Evolutionary conservation across 2,888 invertebrate species (phyloP).

Genomic region (Apantesis nais): DNA sequence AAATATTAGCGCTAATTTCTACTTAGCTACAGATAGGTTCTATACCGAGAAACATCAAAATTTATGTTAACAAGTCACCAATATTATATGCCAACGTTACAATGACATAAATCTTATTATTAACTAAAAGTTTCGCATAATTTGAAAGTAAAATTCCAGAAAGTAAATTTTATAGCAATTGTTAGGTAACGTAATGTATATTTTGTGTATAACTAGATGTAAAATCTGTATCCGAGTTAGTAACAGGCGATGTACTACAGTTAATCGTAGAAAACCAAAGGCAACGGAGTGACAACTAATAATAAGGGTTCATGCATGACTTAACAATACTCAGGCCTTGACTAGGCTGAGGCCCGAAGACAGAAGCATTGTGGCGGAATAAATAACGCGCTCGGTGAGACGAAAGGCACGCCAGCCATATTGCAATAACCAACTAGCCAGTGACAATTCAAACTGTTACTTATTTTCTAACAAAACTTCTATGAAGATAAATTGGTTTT

Average conservation of each 20-base stretch:
- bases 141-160: not conserved
- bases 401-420: conserved; percentile 34
- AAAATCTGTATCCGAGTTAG: not conserved
- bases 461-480: conserved; percentile 5
- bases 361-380: conserved; percentile 57
- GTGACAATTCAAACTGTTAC: conserved; percentile 3
- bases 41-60: not conserved
- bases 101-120: not conserved
- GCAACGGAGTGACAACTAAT: conserved; percentile 59
- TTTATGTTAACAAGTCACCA: not conserved
- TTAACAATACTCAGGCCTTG: conserved; percentile 49
- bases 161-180: not conserved
- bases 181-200: not conserved
- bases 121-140: not conserved
- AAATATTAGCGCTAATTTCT: not conserved
- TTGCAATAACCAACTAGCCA: conserved; percentile 22
- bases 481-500: conserved; percentile 16
- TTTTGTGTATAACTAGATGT: not conserved
- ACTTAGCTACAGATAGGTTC: too few relatives aligned
- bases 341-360: conserved; percentile 37
- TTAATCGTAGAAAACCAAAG: conserved; percentile 30
- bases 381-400: conserved; percentile 54
- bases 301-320: conserved; percentile 56
- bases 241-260: conserved; percentile 13
- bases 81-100: not conserved